Evolutionary conservation across 2,888 invertebrate genomes (phyloP), one percentile per base, ranked within the genome.

Genomic region (Orthosia gracilis): DNA sequence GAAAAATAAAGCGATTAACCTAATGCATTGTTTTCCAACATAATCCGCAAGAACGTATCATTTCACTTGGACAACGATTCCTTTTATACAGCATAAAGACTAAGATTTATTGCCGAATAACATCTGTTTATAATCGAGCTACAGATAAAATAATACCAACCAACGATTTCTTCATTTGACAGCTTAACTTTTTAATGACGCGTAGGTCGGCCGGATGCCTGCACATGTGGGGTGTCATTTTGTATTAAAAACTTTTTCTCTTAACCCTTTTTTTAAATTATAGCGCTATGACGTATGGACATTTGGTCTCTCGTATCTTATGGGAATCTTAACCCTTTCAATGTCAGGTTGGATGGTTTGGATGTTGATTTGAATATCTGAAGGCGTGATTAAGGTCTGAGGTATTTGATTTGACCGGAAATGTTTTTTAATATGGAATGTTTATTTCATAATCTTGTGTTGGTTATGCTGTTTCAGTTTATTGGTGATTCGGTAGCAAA

Each of bases 51-150:
- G 82, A 77, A 77, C 69, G 69, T 80, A 73, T 59, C 73, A 69
- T 76, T 84, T 74, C 54, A 74, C 69, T 78, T 68, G 61, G 62
- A 82, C 78, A 86, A 84, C 64, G 81, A 85, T 83, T 84, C 84
- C 84, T 86, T 87, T 80, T 81, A 89, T 83, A 78, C 76, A 85
- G 81, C 61, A 86, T 82, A 83, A 82, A 86, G 92, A 93, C 92
- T 90, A 92, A 92, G 95, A 96, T 96, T 95, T 95, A 95, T 94
- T 84, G 86, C 89, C 82, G 87, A 88, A 90, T 89, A 92, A 92
- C 96, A 96, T 95, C 92, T 96, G 96, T 91, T 95, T 94, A 94
- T 94, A 95, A 95, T 95, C 94, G 91, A 83, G 88, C 89, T 86
- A 93, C 73, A 76, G 75, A 84, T 86, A 86, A 87, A 84, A 93